phyloP scores from a whole-genome alignment of 2,113 vertebrate genomes.

The Ophiodon elongatus region DNA sequence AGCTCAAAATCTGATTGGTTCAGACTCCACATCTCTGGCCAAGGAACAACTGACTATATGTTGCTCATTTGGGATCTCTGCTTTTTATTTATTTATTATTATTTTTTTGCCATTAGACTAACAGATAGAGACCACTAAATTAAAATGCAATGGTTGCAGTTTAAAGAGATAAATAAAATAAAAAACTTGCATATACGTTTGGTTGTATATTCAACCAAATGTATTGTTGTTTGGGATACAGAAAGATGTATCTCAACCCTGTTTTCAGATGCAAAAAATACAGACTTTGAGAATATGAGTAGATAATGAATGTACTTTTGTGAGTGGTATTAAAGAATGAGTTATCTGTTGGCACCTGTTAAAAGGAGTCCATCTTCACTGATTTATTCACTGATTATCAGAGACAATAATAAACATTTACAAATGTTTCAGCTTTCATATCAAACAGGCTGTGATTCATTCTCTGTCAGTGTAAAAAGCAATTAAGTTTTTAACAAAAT shows the following conservation, averaged over 20 bases:
- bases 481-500: conserved; percentile 64
- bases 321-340: conserved; percentile 13
- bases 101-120: background rate
- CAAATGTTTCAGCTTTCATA: conserved; percentile 49
- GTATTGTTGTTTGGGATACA: background rate
- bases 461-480: conserved; percentile 61
- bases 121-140: background rate
- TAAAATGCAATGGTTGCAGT: background rate
- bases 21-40: background rate
- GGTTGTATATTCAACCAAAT: conserved; percentile 3
- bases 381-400: conserved; percentile 38
- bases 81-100: background rate
- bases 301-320: conserved; percentile 34
- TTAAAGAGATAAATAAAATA: background rate
- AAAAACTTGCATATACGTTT: background rate
- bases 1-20: background rate
- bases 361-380: conserved; percentile 42
- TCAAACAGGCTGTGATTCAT: conserved; percentile 37
- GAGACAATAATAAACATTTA: conserved; percentile 33
- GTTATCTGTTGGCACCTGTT: conserved; percentile 34
- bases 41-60: background rate
- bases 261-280: background rate
- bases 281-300: conserved; percentile 19
- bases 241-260: background rate
- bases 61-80: background rate